Base-by-base conservation (phyloP, 1,140 invertebrate species). In the Drosophila nebulosa region DNA sequence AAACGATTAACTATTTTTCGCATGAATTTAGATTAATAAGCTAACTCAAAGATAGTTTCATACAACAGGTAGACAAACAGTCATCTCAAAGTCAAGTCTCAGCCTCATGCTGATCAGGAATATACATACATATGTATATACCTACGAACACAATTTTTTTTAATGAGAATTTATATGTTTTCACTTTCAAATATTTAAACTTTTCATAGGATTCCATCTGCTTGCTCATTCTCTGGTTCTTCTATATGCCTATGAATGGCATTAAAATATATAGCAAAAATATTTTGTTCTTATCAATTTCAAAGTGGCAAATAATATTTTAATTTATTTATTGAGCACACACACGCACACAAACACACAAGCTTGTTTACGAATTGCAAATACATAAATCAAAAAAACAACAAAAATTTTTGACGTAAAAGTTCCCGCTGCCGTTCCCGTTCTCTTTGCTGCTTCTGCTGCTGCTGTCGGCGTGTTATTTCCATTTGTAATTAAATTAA, bases 401-500 rank as follows among this genome's bases (percentile, higher is more conserved):
- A 78, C 80, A 64, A 76, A 64, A 74, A 64, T 65, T 74, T 74
- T 78, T 79, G 81, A 83, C 79, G 80, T 74, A 46, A 22, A 53
- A 26, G 51, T 64, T 62, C 61, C 51, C 14, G 69, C 52, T 21
- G 56, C 32, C 16, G 35, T 22, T 27, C 60, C 24, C 10, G 39
- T 52, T 69, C 39, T 51, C 52, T 36, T 50, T 21, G 42, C 56
- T 24, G 63, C 58, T 52, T 32, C 39, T 32, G 65, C 21, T 39
- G 52, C 60, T 27, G 57, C n/a, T 50, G 64, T 27, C 80, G 73
- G 51, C 79, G 85, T 79, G 85, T 78, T 89, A 85, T 85, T 79
- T 80, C 72, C 81, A 90, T 90, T 90, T 90, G 89, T 90, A 90
- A 90, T 89, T 90, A 84, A 90, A 90, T 90, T 90, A 90, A 90